Conservation (phyloP, 2,888 invertebrate genomes). For the Operophtera brumata region DNA sequence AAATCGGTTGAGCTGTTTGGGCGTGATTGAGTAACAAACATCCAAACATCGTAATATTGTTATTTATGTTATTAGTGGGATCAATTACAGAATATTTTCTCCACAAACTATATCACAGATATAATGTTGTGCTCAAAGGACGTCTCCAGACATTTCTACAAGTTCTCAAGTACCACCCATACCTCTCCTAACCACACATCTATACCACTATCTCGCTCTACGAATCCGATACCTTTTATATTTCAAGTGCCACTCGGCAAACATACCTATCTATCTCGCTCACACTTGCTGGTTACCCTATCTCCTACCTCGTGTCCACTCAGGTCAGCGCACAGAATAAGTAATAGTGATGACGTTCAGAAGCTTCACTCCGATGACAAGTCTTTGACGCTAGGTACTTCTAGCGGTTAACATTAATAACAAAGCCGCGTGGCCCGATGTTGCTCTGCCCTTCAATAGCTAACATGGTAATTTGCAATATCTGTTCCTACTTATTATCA, state of each 20-base stretch:
- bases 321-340: slow-evolving; percentile 44
- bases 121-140: slow-evolving; percentile 2
- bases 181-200: slow-evolving; percentile 27
- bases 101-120: slow-evolving; percentile 8
- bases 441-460: too few species aligned
- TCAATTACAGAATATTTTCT: slow-evolving; percentile 2
- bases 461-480: too few species aligned
- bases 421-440: too few species aligned
- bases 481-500: too few species aligned
- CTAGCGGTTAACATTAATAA: too few species aligned
- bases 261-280: slow-evolving; percentile 50
- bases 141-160: slow-evolving; percentile 18
- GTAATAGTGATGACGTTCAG: not conserved
- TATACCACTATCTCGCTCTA: slow-evolving; percentile 27
- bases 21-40: too few species aligned
- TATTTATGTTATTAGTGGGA: too few species aligned
- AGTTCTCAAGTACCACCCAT: slow-evolving; percentile 30
- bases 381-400: too few species aligned
- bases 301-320: slow-evolving; percentile 54
- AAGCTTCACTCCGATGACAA: not conserved
- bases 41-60: too few species aligned
- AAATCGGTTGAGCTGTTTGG: too few species aligned
- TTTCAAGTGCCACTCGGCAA: slow-evolving; percentile 63
- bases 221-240: slow-evolving; percentile 75
- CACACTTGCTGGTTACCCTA: slow-evolving; percentile 33